Percentiles rank a stretch among this genome's conserved stretches.
Evolutionary conservation across 2,113 vertebrate species (phyloP).

Genomic region (Crotalus helleri): DNA sequence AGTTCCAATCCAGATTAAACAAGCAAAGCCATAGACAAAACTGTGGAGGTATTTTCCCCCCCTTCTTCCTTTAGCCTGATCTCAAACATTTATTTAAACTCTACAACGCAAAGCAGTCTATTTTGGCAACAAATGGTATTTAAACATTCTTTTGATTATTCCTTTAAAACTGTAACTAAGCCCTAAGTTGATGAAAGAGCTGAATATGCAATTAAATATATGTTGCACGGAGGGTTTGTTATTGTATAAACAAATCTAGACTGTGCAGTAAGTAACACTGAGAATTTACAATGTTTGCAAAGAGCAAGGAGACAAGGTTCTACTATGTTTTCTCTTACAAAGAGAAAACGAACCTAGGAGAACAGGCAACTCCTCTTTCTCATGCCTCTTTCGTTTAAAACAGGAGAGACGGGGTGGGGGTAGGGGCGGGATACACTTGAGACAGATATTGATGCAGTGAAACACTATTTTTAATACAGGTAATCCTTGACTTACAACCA

Average conservation of each 20-base stretch:
- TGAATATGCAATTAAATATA: slow-evolving; percentile 2
- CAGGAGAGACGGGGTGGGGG: too few relatives aligned
- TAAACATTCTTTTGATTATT: neutral
- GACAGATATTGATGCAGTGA: neutral
- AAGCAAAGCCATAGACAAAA: neutral
- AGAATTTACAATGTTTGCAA: neutral
- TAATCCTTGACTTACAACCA: neutral
- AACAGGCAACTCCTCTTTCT: neutral
- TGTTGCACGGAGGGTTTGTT: slow-evolving; percentile 14
- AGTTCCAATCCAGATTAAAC: neutral
- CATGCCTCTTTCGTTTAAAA: neutral
- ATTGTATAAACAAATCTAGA: slow-evolving; percentile 19
- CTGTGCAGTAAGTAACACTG: neutral
- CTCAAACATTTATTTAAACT: slow-evolving; percentile 8
- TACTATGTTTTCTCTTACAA: neutral
- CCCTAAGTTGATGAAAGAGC: slow-evolving; percentile 5
- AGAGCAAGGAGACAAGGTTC: neutral
- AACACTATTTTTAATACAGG: neutral
- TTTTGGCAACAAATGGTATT: slow-evolving; percentile 13
- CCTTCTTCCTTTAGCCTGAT: neutral
- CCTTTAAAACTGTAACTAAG: neutral
- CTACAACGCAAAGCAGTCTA: neutral
- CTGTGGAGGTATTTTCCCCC: neutral
- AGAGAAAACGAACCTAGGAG: neutral
- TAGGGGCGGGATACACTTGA: too few relatives aligned